Evolutionary conservation across 2,797 vertebrate genomes (phyloP), one percentile per base, ranked within the genome.

Genomic region (Bufotes viridis): DNA sequence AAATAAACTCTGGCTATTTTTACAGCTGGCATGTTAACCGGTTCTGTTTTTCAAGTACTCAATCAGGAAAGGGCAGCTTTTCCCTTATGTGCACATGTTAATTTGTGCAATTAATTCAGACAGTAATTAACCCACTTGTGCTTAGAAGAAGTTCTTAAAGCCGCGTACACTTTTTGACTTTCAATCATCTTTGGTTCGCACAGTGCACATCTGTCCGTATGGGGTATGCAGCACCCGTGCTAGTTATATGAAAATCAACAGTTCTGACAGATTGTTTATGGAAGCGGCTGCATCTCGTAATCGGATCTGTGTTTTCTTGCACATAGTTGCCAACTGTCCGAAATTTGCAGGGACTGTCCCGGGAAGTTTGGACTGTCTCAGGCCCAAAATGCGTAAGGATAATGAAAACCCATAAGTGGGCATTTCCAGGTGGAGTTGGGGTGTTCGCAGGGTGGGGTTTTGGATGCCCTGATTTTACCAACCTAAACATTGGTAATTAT

Each of bases 81-180:
- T 81, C 61, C 80, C 61, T 42, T 20, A n/a, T 26, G 80, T 65
- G 61, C 80, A 51, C 34, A 81, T 67, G 80, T 81, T 81, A 81
- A 81, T 81, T 81, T 67, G 61, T 51, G 42, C 61, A 81, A 81
- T 81, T 67, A 81, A 81, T 65, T 65, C 7, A 81, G 79, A 53
- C 80, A 53, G 80, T 81, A 81, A 81, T 81, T 81, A 81, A 65
- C 34, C 80, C 34, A 67, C 80, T 81, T 81, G 58, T 81, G 61
- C 61, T 81, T 42, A 18, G 61, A 63, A 65, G 63, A 49, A 34
- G 12, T 81, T 61, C 60, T 81, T 81, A 81, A 65, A 61, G 80
- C 60, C 51, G 42, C 12, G 22, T 22, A 11, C 80, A 81, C 80
- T 58, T 34, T 12, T 18, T 63, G 29, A 12, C 42, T 49, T 15